Evolutionary conservation across 2,888 invertebrate species (phyloP), one percentile per base, ranked within the genome.

Genomic region (Euphydryas editha): DNA sequence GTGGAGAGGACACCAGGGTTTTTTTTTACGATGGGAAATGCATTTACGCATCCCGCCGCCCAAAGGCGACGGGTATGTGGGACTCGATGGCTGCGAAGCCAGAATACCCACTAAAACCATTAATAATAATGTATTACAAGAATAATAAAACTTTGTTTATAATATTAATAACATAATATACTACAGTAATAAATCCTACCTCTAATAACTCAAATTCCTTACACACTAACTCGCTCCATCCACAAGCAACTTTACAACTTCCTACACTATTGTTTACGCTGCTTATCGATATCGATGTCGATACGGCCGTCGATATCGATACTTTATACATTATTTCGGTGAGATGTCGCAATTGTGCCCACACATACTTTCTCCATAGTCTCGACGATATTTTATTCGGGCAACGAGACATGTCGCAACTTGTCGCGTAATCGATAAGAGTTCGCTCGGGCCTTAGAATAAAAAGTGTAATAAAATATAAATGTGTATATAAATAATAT

Each of bases 331-430:
- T 51, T 51, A 51, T 24, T 30, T 30, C 30, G 4, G n/a, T 8
- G 7, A 51, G 51, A 24, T 51, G 51, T 24, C 51, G 51, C 18
- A 51, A 51, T 24, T 51, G 51, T 51, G 51, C 51, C 51, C 51
- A 54, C 54, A 59, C 54, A 54, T 42, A 69, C 74, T 71, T 71
- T 72, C 65, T 65, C 67, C 24, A 51, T 42, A 47, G 39, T 49
- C 59, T 55, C 65, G 60, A 67, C 57, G 57, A 63, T 70, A 72
- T 72, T 72, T 69, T 69, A 73, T 73, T 73, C 71, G 65, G 59
- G 67, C 55, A 70, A 44, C 65, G 51, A 54, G 15, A 21, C 49
- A 59, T 67, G 62, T 51, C 62, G 67, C 60, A 67, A 67, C 60
- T 39, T 21, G 36, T 58, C 59, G 37, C 64, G 56, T 56, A 55